Evolutionary conservation across 2,113 vertebrate species (phyloP), one percentile per base, ranked within the genome.

Genomic region (Dolichallabes microphthalmus): DNA sequence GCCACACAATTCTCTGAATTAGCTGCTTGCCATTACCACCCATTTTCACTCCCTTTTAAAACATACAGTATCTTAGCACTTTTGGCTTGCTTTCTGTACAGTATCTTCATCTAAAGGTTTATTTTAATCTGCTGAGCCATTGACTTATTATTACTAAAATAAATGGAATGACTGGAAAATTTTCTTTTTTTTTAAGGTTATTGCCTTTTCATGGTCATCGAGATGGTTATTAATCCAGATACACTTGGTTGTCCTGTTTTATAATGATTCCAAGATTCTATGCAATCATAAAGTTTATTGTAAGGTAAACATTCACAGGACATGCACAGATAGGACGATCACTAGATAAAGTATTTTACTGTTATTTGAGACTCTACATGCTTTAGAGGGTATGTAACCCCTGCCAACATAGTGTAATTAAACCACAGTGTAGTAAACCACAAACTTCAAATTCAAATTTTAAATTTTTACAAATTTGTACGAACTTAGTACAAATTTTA

Each of bases 71-170:
- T 86, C 88, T 6, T 92, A 93, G 82, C 5, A 92, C 93, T 88
- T 95, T 94, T 87, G 92, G 94, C n/a, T 87, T 95, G 17, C 87
- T 95, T 27, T 45, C 95, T n/a, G n/a, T n/a, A n/a, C 6, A 94
- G 92, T 63, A 94, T 95, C 52, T 95, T 95, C 91, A 78, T 25
- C 94, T 94, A 2, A 95, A 95, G 91, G 95, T 93, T 86, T 94
- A 93, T 13, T 92, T 94, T 0, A 94, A 95, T 81, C 87, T 95
- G 85, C 27, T 94, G 13, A 88, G 35, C 15, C 94, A 94, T 45
- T 92, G 95, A 25, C 92, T 82, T 50, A 95, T 95, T 64, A 89
- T n/a, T n/a, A n/a, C n/a, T n/a, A 88, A 20, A 95, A 93, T 35
- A 80, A 95, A 92, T 88, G 81, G 89, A 17, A 84, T 95, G 55